Evolutionary conservation across 2,113 vertebrate species (phyloP).

Genomic region (Ibidorhyncha struthersii): DNA sequence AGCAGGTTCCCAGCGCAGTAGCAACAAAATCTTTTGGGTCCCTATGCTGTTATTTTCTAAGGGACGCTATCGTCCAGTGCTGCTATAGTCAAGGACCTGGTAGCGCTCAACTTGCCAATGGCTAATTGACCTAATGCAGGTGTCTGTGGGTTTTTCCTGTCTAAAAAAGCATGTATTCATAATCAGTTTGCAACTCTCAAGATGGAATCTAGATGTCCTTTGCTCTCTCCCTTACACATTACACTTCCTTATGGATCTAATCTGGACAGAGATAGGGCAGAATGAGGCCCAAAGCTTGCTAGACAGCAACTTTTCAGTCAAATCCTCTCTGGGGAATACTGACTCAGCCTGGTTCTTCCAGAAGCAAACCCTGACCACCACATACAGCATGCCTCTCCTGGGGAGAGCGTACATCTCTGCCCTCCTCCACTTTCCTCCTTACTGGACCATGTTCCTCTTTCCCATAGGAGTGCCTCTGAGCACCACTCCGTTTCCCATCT

Average conservation of each 20-base stretch:
- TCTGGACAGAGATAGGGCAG: not conserved
- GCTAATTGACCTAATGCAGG: not conserved
- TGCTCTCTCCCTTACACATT: not conserved
- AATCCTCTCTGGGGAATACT: not conserved
- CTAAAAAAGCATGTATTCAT: not conserved
- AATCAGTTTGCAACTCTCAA: not conserved
- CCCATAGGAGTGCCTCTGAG: not conserved
- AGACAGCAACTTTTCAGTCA: not conserved
- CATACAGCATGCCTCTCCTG: not conserved
- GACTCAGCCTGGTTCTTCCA: not conserved
- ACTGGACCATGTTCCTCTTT: not conserved
- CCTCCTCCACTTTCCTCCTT: not conserved
- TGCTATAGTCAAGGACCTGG: not conserved
- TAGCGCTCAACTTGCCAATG: not conserved
- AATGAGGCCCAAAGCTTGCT: not conserved
- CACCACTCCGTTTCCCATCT: not conserved
- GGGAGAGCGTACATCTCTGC: not conserved
- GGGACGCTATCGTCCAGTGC: not conserved
- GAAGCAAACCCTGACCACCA: not conserved
- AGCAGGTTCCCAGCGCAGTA: not conserved
- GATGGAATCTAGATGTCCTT: not conserved
- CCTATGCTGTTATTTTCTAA: accelerated
- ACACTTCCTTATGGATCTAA: not conserved
- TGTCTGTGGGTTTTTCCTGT: not conserved
- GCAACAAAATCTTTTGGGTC: not conserved